Percentiles rank a stretch among this genome's conserved stretches.
Conservation (phyloP, 2,888 invertebrate genomes). For the Lithophane socia region DNA sequence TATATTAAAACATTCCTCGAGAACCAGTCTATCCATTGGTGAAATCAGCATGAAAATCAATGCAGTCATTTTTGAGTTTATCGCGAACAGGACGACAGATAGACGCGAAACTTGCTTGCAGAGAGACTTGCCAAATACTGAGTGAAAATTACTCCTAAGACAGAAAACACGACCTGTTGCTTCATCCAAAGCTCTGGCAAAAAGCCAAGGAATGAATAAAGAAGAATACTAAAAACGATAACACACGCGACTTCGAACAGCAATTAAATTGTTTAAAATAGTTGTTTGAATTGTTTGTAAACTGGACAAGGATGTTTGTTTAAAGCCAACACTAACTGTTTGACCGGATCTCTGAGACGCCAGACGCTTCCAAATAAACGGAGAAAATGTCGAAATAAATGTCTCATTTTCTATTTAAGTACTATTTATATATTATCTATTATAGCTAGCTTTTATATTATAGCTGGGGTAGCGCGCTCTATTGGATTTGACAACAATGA, state of each 20-base stretch:
- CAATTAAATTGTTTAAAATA: slow-evolving; percentile 39
- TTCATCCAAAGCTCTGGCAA: slow-evolving; percentile 22
- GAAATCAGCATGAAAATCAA: too few relatives aligned
- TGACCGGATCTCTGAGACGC: not conserved
- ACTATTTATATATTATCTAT: too few relatives aligned
- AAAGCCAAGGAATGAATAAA: slow-evolving; percentile 29
- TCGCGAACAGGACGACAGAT: too few relatives aligned
- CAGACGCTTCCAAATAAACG: not conserved
- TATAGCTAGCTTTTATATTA: too few relatives aligned
- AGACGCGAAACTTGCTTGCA: too few relatives aligned
- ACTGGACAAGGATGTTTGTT: slow-evolving; percentile 22
- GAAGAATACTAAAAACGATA: slow-evolving; percentile 12
- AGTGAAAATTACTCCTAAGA: too few relatives aligned
- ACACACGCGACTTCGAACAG: slow-evolving; percentile 15
- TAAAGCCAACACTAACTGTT: not conserved
- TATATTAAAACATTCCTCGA: too few relatives aligned
- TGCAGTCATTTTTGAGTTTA: too few relatives aligned
- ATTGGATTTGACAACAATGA: too few relatives aligned
- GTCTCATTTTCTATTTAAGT: not conserved
- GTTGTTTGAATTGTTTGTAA: slow-evolving; percentile 32
- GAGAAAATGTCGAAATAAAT: not conserved
- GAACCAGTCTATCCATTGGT: too few relatives aligned
- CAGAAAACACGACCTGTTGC: not conserved
- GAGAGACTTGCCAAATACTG: too few relatives aligned
- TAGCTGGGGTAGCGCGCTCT: too few relatives aligned